Evolutionary conservation across 2,888 invertebrate genomes (phyloP), one percentile per base, ranked within the genome.

Genomic region (Lycophotia porphyrea): DNA sequence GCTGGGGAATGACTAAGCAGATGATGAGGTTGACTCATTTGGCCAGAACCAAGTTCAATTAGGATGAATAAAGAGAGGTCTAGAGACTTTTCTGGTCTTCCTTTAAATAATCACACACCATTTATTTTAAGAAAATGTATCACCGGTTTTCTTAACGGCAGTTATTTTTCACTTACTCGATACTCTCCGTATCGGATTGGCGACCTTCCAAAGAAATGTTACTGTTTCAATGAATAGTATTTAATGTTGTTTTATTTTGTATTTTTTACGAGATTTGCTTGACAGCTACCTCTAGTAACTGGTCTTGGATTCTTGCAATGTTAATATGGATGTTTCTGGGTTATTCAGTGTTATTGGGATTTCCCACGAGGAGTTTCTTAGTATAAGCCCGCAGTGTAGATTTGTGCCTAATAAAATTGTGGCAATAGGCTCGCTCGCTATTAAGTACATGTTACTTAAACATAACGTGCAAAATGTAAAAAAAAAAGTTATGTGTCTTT

Each of bases 91-190:
- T 34, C 2, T 55, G 13, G 8, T 34, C 47, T 27, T 3, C 0
- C 0, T 13, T 47, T 64, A 72, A 67, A 81, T 71, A 82, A 65
- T 34, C 5, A 55, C 31, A n/a, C 18, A 60, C 39, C 13, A 31
- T n/a, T n/a, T 63, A 63, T 75, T 75, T 69, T 58, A 69, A 34
- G 15, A 71, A 70, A 84, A 78, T 78, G 65, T 82, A 78, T 74
- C 69, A 27, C 24, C 13, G 15, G 18, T 39, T 76, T 78, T 71
- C 82, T 76, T 74, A 39, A 77, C 80, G 65, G 49, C 63, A 70
- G 81, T 84, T 83, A 81, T 80, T 84, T 86, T 88, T 84, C 85
- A 86, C 79, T 86, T 80, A 76, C 52, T 77, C 64, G 71, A 82
- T 80, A 76, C 78, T 78, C 63, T 66, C 65, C 36, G 70, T 81